Conservation (phyloP, 2,888 invertebrate genomes). For the Terebella lapidaria region DNA sequence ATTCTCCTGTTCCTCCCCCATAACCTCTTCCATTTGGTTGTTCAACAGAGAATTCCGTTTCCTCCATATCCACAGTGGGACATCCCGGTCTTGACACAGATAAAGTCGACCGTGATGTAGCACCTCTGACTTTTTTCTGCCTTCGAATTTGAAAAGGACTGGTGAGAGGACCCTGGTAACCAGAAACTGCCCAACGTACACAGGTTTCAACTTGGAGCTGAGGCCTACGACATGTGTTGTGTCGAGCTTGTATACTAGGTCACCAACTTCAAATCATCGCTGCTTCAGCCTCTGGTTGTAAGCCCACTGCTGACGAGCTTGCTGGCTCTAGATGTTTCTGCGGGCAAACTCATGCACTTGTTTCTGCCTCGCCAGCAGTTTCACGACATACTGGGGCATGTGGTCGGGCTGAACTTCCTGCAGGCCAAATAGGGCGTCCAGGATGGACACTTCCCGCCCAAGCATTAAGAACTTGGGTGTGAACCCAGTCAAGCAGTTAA, state of each 20-base stretch:
- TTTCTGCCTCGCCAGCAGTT: too few relatives aligned
- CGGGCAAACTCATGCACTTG: too few relatives aligned
- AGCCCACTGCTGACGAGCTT: not conserved
- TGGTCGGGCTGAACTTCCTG: too few relatives aligned
- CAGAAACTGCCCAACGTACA: not conserved
- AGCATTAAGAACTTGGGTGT: slow-evolving; percentile 1
- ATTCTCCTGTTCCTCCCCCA: too few relatives aligned
- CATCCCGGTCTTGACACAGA: not conserved
- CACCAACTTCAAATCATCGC: not conserved
- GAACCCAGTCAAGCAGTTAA: not conserved
- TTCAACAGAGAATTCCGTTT: too few relatives aligned
- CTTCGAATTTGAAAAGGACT: not conserved
- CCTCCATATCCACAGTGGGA: too few relatives aligned
- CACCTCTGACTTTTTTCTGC: not conserved
- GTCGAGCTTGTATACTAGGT: not conserved
- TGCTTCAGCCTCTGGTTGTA: not conserved
- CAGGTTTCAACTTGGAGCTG: not conserved
- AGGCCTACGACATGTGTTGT: not conserved
- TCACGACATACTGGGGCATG: too few relatives aligned
- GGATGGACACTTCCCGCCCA: not conserved
- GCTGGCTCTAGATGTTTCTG: too few relatives aligned
- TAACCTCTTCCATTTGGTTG: too few relatives aligned
- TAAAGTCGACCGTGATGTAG: not conserved
- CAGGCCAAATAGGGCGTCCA: too few relatives aligned
- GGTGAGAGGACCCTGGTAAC: not conserved